Evolutionary conservation across 2,888 invertebrate genomes (phyloP).

Genomic region (Heliconius hortense): DNA sequence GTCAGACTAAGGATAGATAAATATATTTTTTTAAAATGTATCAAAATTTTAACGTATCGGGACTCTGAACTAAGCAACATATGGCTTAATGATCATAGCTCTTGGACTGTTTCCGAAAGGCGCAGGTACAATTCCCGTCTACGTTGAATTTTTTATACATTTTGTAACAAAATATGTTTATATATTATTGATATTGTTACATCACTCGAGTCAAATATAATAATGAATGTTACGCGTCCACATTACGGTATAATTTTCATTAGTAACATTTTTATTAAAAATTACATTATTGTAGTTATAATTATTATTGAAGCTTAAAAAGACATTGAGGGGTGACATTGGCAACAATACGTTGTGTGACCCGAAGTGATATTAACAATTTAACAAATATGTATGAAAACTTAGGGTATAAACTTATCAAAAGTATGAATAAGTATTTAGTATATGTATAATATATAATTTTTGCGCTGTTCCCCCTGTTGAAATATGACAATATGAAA

Average conservation of each 20-base stretch:
- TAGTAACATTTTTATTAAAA: slow-evolving; percentile 17
- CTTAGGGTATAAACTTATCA: slow-evolving; percentile 47
- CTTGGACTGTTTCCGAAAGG: neutral
- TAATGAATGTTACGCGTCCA: slow-evolving; percentile 16
- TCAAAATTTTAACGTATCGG: no score
- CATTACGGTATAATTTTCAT: slow-evolving; percentile 20
- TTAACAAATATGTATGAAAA: slow-evolving; percentile 58
- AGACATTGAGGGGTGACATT: slow-evolving; percentile 59
- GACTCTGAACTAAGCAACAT: no score
- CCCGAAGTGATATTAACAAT: slow-evolving; percentile 71
- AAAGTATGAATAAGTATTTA: slow-evolving; percentile 49
- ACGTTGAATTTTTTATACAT: neutral
- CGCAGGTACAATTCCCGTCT: neutral
- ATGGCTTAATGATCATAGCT: no score
- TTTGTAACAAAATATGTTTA: neutral
- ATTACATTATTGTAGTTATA: slow-evolving; percentile 35
- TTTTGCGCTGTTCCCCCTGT: slow-evolving; percentile 60
- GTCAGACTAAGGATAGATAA: no score
- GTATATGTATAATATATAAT: slow-evolving; percentile 49
- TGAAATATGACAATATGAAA: slow-evolving; percentile 67
- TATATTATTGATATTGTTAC: slow-evolving; percentile 24
- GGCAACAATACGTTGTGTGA: slow-evolving; percentile 50
- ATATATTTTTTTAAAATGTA: no score
- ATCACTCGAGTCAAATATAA: slow-evolving; percentile 22
- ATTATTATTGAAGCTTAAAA: slow-evolving; percentile 58